Base-by-base conservation (phyloP, 2,113 vertebrate species). In the Mungos mungo region DNA sequence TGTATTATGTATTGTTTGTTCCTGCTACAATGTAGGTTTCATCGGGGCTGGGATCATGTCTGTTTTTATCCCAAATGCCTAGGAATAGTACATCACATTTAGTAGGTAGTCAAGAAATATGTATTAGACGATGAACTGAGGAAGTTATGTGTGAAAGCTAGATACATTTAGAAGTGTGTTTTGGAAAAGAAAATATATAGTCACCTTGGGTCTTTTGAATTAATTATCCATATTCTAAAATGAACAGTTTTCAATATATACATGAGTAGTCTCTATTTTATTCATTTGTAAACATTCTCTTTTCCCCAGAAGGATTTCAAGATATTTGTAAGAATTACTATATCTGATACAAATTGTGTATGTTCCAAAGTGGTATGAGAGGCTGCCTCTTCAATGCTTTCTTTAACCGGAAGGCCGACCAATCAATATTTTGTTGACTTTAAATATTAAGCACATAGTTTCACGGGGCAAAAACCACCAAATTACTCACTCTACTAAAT, bases 141-240 rank as follows among this genome's bases (percentile, higher is more conserved):
- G 10, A 95, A 86, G 76, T 87, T 35, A 76, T 79, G 16, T 66
- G 63, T 33, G 3, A 93, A 92, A 85, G 2, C n/a, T 45, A 77
- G 65, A 88, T 81, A 76, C n/a, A 89, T 89, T 92, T 90, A 90
- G 25, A 86, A 93, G 15, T 50, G 11, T 57, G 33, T 93, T 91
- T 90, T 87, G 63, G 38, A 57, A 92, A 54, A 63, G 19, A 54
- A 79, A 38, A 74, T 50, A 60, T 50, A 33, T n/a, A 21, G 41
- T 91, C 66, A 85, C 72, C 66, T 82, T 81, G 31, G 23, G 33
- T 72, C 72, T 95, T 96, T 79, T 79, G 88, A 96, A 94, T 85
- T 77, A 57, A 77, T 83, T 88, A 35, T 54, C 33, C 68, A 13
- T 68, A 41, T 96, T 90, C 54, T 84, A 66, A 38, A 85, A 52